Evolutionary conservation across 2,113 vertebrate species (phyloP).

Genomic region (Chamaea fasciata): DNA sequence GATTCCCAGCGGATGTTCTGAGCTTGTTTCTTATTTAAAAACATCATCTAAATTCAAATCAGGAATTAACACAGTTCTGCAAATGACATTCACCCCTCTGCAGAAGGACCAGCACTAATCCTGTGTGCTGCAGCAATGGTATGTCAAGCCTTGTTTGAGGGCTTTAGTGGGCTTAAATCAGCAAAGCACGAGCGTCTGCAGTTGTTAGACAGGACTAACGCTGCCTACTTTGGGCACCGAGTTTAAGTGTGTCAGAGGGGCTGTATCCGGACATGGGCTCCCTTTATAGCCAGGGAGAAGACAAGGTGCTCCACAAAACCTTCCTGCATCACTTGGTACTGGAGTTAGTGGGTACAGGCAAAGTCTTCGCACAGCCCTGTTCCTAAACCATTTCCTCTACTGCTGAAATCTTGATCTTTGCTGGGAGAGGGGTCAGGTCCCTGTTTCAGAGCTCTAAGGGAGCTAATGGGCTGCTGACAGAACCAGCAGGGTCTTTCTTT

Average conservation of each 20-base stretch:
- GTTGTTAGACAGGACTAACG: neutral
- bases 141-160: neutral
- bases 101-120: conserved; percentile 37
- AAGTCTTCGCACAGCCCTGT: neutral
- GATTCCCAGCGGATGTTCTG: conserved; percentile 25
- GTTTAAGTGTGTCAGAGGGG: neutral
- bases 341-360: neutral
- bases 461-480: rapidly evolving
- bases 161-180: neutral
- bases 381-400: neutral
- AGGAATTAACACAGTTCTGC: conserved; percentile 47
- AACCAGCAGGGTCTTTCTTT: neutral
- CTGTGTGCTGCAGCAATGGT: neutral
- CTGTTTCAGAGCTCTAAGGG: neutral
- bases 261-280: rapidly evolving
- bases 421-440: neutral
- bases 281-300: neutral
- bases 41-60: conserved; percentile 57
- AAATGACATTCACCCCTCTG: conserved; percentile 41
- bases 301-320: neutral
- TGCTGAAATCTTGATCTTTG: neutral
- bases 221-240: neutral
- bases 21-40: conserved; percentile 53
- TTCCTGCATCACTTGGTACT: neutral
- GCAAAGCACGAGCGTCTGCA: neutral